phyloP scores from a whole-genome alignment of 2,888 invertebrate species.

The Prosopocoilus inquinatus region DNA sequence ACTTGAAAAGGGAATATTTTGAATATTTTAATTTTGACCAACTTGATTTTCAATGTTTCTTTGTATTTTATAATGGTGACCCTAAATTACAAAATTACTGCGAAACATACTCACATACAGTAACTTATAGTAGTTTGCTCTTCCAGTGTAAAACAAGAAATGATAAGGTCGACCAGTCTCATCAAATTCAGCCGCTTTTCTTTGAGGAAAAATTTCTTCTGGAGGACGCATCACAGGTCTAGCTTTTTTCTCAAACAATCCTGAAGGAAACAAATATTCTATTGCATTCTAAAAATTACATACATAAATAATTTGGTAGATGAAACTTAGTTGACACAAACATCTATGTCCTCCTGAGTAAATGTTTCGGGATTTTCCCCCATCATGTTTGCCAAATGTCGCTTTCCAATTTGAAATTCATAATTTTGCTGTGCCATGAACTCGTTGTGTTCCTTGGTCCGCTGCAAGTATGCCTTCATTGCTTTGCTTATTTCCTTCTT shows the following conservation, averaged over 20 bases:
- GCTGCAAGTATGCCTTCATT: constrained; percentile 84
- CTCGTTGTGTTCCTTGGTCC: constrained; percentile 76
- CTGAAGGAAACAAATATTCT: constrained; percentile 94
- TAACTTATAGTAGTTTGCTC: constrained; percentile 79
- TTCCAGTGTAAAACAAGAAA: constrained; percentile 87
- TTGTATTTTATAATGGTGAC: too few species aligned
- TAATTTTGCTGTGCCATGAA: constrained; percentile 77
- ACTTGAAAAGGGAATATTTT: neutral
- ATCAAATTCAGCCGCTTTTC: constrained; percentile 89
- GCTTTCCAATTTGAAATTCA: constrained; percentile 87
- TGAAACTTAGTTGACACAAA: constrained; percentile 41
- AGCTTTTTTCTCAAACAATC: constrained; percentile 79
- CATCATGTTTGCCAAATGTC: constrained; percentile 99
- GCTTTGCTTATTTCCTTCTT: constrained; percentile 68
- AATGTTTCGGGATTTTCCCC: constrained; percentile 88
- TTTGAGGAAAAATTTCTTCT: constrained; percentile 76
- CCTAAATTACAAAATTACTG: neutral
- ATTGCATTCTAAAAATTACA: constrained; percentile 69
- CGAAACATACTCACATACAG: constrained; percentile 65
- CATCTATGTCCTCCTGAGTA: constrained; percentile 83
- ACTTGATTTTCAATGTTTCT: too few species aligned
- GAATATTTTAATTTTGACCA: neutral
- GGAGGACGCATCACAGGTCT: constrained; percentile 90
- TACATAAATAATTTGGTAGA: neutral
- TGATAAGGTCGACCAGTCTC: constrained; percentile 87